Base-by-base conservation (phyloP, 2,888 invertebrate genomes). In the Apoda limacodes region DNA sequence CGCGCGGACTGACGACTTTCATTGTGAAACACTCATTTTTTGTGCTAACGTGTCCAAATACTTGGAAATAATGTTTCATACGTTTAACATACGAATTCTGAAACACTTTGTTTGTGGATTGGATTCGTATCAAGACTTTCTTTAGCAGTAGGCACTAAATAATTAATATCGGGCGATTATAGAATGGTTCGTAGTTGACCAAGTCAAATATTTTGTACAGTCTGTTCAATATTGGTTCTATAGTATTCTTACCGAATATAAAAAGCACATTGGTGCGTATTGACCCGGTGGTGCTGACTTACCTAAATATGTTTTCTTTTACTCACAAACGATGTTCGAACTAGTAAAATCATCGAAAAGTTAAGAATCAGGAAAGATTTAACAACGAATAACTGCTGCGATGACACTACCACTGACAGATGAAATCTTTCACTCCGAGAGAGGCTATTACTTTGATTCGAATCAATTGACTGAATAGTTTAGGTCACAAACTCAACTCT, bases 381-480 rank as follows among this genome's bases (percentile, higher is more conserved):
- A 42, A 46, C 44, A 49, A 43, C 30, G 34, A 35, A 27, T 35
- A 35, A 17, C 31, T 41, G 46, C 46, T 47, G 46, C 46, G 47
- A 50, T 52, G 49, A 55, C n/a, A 7, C 13, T 17, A 27, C 32
- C 39, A 42, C 52, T 47, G 47, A 54, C 57, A 48, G 54, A 53
- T 52, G 51, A 56, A 60, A 57, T 50, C 58, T 55, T 60, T 61
- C 63, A 55, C 56, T 58, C 54, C 51, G 65, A 70, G 69, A 75
- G 76, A 78, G 76, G 78, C 78, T 78, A 78, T 72, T 58, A 57
- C 60, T 71, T 72, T 72, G 69, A 74, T 72, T 71, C 67, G 65
- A 71, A 68, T 74, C 72, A 65, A 75, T 67, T 65, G 78, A 78
- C 78, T 78, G 78, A 78, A 65, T 78, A 78, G 76, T 66, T 70